Base-by-base conservation (phyloP, 2,113 vertebrate genomes). In the Microcebus lehilahytsara region DNA sequence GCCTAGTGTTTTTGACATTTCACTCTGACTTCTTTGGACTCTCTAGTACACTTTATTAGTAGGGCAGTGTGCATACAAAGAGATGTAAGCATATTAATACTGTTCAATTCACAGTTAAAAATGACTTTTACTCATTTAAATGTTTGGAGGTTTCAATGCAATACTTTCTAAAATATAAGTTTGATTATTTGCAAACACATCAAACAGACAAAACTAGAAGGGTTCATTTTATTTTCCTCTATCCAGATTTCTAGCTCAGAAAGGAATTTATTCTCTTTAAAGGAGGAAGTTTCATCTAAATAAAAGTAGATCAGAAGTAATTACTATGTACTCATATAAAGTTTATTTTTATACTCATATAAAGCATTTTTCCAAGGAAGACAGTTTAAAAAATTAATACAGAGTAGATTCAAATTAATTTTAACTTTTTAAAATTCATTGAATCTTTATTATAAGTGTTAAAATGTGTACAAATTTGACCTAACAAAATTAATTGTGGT, bases 241-340 rank as follows among this genome's bases (percentile, higher is more conserved):
- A 40, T 17, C 67, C 60, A 69, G 69, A 69, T 88, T 37, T 84
- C 78, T 46, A 53, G 6, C 46, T 56, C 10, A 46, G 71, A 93
- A 81, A 92, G 17, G 11, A 91, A 95, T 91, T 49, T 30, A 77
- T 42, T 19, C 13, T 5, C 9, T 87, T 51, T 32, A 85, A 87
- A 49, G 14, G 3, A 1, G 22, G 3, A 42, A 16, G 4, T 30
- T 74, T 83, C 4, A 71, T 51, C 42, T 75, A 71, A 86, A 83
- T 75, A 71, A 88, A 83, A 85, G 60, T 87, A 96, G 72, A 77
- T 95, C 10, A 77, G 42, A 91, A 49, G 27, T 74, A 74, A 93
- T 42, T 49, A 64, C 51, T 42, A 46, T n/a, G 19, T 10, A 37
- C 19, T 81, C 40, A 58, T 22, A 22, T 58, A 58, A 58, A 58